Evolutionary conservation across 2,113 vertebrate species (phyloP), one percentile per base, ranked within the genome.

Genomic region (Pitta sordida): DNA sequence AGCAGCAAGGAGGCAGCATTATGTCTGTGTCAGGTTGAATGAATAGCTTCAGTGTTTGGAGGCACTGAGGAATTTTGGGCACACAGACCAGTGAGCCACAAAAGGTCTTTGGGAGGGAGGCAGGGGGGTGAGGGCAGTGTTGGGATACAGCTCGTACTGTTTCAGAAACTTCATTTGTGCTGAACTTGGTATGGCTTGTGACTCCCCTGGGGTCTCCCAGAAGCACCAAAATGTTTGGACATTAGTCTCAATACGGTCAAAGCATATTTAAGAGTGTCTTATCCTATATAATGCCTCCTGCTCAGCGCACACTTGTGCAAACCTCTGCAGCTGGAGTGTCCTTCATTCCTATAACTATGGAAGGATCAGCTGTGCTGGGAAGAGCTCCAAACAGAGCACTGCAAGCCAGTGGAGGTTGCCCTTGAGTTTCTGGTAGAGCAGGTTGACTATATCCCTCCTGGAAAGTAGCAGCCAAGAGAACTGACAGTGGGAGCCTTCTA

Each of bases 41-140:
- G 96, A 98, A 97, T 96, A 95, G 95, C 80, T 37, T 36, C 91
- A 96, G 86, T 97, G 97, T 98, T 96, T 58, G 60, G 84, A 81
- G 62, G 52, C 94, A 52, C 48, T 48, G 52, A 83, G 73, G 92
- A 81, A 83, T 92, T 97, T 96, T 70, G 92, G 93, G 83, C 12
- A 0, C 59, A 39, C 83, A 91, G 76, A 88, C 92, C 89, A 93
- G 58, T 92, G 91, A 94, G 86, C 94, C 90, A 92, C 86, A 90
- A 92, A 96, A 94, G 91, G 62, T 82, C 95, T 93, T 79, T 67
- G 79, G 94, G 82, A 83, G 82, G 88, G 81, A 89, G 81, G 65
- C 79, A 76, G 41, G 43, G 79, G 77, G 85, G 86, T 52, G 88
- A 90, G 73, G 74, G 56, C 69, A 69, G 0, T 55, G 69, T 9